Conservation (phyloP, 2,888 invertebrate species). For the Cryptocheilus praepositus region DNA sequence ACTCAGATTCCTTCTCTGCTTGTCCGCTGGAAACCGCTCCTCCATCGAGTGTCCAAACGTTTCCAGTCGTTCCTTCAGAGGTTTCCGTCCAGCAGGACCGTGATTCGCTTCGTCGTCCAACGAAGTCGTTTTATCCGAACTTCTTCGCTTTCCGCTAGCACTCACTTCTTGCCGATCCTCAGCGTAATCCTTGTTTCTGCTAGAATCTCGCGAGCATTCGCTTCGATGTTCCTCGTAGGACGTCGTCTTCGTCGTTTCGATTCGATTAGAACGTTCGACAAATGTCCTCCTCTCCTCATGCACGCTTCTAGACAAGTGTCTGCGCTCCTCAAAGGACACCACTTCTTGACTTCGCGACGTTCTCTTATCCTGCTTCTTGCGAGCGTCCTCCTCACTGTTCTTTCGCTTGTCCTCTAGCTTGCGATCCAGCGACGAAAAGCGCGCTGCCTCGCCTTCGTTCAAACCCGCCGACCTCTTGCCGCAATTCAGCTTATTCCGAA, state of each 20-base stretch:
- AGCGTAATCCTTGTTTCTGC: conserved; percentile 24
- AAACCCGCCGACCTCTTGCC: conserved; percentile 22
- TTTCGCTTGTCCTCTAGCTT: conserved; percentile 24
- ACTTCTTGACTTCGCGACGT: conserved; percentile 43
- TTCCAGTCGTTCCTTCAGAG: conserved; percentile 48
- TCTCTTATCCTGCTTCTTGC: conserved; percentile 30
- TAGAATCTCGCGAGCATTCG: conserved; percentile 20
- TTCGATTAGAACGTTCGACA: conserved; percentile 29
- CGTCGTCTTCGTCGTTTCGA: conserved; percentile 45
- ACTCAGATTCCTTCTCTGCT: conserved; percentile 41
- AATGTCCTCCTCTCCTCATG: conserved; percentile 48
- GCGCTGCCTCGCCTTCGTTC: conserved; percentile 2
- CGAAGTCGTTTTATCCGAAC: conserved; percentile 44
- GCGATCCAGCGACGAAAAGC: conserved; percentile 32
- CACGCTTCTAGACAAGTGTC: conserved; percentile 34
- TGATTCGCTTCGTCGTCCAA: conserved; percentile 37
- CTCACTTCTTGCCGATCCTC: conserved; percentile 47
- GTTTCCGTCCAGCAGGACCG: conserved; percentile 43
- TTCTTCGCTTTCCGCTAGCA: conserved; percentile 37
- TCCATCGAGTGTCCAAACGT: conserved; percentile 40
- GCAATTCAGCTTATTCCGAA: conserved; percentile 62
- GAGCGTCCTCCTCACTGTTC: conserved; percentile 5
- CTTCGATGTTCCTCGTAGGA: conserved; percentile 46
- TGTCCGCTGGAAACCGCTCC: conserved; percentile 36
- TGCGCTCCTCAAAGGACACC: conserved; percentile 43